Evolutionary conservation across 2,888 invertebrate species (phyloP).

Genomic region (Beris morrisii): DNA sequence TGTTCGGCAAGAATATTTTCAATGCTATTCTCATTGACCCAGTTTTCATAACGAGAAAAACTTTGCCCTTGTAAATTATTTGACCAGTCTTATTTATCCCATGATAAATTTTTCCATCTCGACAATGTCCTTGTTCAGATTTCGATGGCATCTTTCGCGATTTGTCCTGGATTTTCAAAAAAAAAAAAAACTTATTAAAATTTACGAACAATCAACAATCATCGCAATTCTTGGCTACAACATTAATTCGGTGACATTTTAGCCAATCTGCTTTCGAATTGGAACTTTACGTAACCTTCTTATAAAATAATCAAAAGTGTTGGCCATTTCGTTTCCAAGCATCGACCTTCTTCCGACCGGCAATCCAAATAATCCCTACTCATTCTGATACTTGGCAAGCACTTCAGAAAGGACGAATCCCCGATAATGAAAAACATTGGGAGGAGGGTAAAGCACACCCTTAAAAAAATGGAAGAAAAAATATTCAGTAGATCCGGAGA

Average conservation of each 20-base stretch:
- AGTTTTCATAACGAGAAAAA: no score
- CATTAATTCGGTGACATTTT: neutral
- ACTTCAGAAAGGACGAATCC: constrained; percentile 12
- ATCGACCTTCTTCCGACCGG: neutral
- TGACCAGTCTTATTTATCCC: no score
- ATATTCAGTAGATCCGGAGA: constrained; percentile 8
- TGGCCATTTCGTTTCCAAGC: neutral
- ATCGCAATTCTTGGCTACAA: no score
- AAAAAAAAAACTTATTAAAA: no score
- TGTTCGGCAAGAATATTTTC: no score
- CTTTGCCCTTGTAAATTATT: no score
- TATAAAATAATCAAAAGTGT: constrained; percentile 4
- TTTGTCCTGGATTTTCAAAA: no score
- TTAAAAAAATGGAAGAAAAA: neutral
- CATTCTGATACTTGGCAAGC: constrained; percentile 16
- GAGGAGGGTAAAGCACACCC: neutral
- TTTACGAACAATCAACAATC: no score
- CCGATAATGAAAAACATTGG: constrained; percentile 8
- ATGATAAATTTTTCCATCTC: no score
- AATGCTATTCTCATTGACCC: no score
- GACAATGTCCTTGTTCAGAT: no score
- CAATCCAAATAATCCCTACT: constrained; percentile 17
- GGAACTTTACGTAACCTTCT: constrained; percentile 8
- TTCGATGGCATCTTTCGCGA: no score
- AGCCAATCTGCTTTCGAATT: constrained; percentile 19